Base-by-base conservation (phyloP, 1,140 invertebrate species). In the Halyomorpha halys region DNA sequence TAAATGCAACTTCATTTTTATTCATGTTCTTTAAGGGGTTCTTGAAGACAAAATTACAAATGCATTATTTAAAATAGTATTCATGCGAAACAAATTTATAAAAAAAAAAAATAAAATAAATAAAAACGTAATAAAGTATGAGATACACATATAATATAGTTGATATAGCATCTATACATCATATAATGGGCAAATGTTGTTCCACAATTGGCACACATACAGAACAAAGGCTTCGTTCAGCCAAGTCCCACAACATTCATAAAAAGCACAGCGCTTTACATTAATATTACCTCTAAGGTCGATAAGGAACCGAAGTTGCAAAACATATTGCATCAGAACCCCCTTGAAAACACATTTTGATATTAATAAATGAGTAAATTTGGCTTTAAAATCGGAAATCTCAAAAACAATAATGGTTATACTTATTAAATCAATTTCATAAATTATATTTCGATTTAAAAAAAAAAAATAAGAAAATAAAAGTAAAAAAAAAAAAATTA, bases 1-100 rank as follows among this genome's bases (percentile, higher is more conserved):
- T 68, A 69, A 68, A 69, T 68, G 66, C 66, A 69, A 68, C 68
- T 66, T 66, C 65, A 62, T 68, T 68, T 69, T 66, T 68, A 68
- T 59, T 66, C 61, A 62, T 53, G 65, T 64, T 62, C 56, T 65
- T 64, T 25, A 45, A 64, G 66, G 66, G 66, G 61, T 65, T 59
- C 65, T 64, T 66, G 61, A 64, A 63, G 30, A 49, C 54, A 63
- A 19, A 19, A 60, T 49, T 63, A 65, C 59, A 67, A 63, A 65
- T 66, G 49, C 61, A 61, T 63, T 60, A 27, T 66, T 39, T 59
- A 39, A 65, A 61, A 65, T n/a, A 21, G 23, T 56, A 23, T 56
- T 56, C 59, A 60, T 39, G 30, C 25, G 27, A 60, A 66, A 61
- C 47, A 39, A 60, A 60, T 60, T 60, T 49, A 66, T 60, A 60